Evolutionary conservation across 2,888 invertebrate species (phyloP).

Genomic region (Tiliacea citrago): DNA sequence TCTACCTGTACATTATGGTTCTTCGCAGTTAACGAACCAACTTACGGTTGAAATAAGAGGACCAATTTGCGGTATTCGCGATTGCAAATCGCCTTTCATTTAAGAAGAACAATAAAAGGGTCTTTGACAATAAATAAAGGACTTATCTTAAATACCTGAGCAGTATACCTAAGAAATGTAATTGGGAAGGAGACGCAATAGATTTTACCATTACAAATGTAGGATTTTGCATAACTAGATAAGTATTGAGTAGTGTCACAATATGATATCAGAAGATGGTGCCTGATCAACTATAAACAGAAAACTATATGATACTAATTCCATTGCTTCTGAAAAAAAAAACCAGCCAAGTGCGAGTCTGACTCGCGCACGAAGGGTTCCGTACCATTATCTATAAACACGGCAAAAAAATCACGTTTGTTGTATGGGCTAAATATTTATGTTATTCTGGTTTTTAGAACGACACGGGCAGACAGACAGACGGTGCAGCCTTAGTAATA

Average conservation of each 20-base stretch:
- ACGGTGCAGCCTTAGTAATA: too few relatives aligned
- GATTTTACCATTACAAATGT: background rate
- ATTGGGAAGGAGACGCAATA: background rate
- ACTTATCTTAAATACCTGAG: conserved; percentile 48
- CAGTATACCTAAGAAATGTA: background rate
- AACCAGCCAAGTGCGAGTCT: too few relatives aligned
- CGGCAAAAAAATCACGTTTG: too few relatives aligned
- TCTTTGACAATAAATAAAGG: conserved; percentile 45
- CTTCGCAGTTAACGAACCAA: conserved; percentile 42
- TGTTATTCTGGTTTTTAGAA: too few relatives aligned
- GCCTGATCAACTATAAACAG: background rate
- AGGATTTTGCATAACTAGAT: background rate
- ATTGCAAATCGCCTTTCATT: conserved; percentile 51
- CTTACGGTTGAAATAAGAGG: conserved; percentile 50
- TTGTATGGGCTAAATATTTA: too few relatives aligned
- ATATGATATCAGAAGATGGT: background rate
- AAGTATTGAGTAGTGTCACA: background rate
- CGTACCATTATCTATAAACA: too few relatives aligned
- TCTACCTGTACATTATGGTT: conserved; percentile 31
- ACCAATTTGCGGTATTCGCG: conserved; percentile 48
- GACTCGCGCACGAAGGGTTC: too few relatives aligned
- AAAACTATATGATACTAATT: background rate
- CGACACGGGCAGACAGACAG: too few relatives aligned
- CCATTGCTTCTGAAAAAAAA: background rate
- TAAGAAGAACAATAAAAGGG: conserved; percentile 47